Evolutionary conservation across 2,797 vertebrate species (phyloP).

Genomic region (Sebastes matsubarae): DNA sequence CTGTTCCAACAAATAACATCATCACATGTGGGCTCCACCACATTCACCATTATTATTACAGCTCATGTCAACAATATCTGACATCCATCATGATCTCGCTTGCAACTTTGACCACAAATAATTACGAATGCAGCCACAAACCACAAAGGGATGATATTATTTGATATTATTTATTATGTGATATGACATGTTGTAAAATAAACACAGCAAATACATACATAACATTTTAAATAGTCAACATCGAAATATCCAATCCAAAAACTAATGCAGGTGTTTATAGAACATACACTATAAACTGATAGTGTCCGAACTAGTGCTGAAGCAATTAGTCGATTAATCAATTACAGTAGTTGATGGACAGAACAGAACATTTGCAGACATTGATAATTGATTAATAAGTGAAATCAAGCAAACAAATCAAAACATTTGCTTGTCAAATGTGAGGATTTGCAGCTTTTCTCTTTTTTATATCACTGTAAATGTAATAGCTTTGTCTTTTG

Average conservation of each 20-base stretch:
- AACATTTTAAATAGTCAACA: background rate
- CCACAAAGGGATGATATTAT: background rate
- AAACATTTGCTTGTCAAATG: background rate
- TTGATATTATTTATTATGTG: background rate
- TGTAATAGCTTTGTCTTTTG: background rate
- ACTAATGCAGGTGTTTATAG: background rate
- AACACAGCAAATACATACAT: background rate
- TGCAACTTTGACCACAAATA: slow-evolving; percentile 36
- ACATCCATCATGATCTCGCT: slow-evolving; percentile 24
- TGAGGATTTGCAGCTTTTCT: background rate
- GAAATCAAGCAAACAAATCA: background rate
- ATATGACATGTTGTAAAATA: background rate
- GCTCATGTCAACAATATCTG: slow-evolving; percentile 28
- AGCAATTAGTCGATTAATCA: background rate
- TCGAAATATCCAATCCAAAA: background rate
- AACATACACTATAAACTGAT: background rate
- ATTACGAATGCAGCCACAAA: slow-evolving; percentile 5
- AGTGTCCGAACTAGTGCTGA: background rate
- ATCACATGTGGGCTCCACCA: slow-evolving; percentile 50
- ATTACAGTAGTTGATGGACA: background rate
- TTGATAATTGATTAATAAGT: background rate
- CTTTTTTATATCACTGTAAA: background rate
- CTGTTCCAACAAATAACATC: slow-evolving; percentile 58
- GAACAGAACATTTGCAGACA: background rate
- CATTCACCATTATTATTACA: slow-evolving; percentile 32